phyloP scores from a whole-genome alignment of 2,888 invertebrate species.

The Yponomeuta plumbellus region DNA sequence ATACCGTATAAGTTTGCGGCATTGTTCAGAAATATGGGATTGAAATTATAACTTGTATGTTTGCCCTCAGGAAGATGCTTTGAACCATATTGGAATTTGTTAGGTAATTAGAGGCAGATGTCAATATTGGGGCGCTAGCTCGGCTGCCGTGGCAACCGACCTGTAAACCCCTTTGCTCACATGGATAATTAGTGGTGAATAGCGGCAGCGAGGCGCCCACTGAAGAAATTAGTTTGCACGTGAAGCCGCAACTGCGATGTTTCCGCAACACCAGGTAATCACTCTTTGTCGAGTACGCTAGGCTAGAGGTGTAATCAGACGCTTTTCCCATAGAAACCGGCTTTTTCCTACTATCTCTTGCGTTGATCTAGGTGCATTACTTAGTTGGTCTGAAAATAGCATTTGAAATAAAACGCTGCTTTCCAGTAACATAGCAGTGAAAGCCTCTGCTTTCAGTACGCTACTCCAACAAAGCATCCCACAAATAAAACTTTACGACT shows the following conservation, averaged over 20 bases:
- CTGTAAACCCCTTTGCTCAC: conserved; percentile 48
- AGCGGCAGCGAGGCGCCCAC: conserved; percentile 30
- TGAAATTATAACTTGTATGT: not conserved
- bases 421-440: not conserved
- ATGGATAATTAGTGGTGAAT: conserved; percentile 46
- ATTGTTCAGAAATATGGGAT: not conserved
- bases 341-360: conserved; percentile 5
- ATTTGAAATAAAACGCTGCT: not conserved
- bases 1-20: conserved; percentile 1
- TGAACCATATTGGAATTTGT: not conserved
- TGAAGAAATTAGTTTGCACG: conserved; percentile 37
- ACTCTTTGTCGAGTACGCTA: conserved; percentile 8
- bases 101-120: conserved; percentile 20
- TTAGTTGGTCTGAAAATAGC: not conserved
- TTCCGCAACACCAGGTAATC: conserved; percentile 28
- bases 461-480: not conserved
- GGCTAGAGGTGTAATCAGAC: conserved; percentile 10
- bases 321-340: conserved; percentile 11
- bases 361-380: not conserved
- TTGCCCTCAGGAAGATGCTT: not conserved
- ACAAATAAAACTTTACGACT: conserved; percentile 10
- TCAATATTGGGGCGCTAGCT: conserved; percentile 34
- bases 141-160: conserved; percentile 34
- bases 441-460: not conserved
- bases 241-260: conserved; percentile 31